These are phyloP conservation scores for Saturnia pavonia DNA, from an alignment of 2,888 invertebrate genomes.

Conservation along the genomic window DNA sequence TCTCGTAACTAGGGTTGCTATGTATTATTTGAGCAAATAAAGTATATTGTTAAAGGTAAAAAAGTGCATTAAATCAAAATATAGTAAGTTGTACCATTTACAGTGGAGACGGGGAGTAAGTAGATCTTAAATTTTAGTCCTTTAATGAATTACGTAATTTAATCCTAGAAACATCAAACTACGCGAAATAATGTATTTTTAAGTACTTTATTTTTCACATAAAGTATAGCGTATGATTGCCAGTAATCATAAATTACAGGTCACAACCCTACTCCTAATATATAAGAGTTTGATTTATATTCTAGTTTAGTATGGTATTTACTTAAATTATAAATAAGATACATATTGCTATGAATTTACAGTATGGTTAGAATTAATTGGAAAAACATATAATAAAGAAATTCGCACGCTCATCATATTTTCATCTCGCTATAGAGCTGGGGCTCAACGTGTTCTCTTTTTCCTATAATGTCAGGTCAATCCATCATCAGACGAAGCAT, in stretches of 20 bases:
- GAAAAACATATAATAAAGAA: neutral
- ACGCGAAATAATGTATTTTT: no score
- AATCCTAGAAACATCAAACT: no score
- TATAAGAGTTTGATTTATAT: neutral
- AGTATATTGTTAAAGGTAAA: no score
- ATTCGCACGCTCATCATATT: neutral
- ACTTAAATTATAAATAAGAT: neutral
- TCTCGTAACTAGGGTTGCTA: conserved; percentile 25
- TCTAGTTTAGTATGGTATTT: neutral
- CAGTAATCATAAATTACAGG: no score
- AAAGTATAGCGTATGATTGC: no score
- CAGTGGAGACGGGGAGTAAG: no score
- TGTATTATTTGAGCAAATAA: no score
- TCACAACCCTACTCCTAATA: neutral
- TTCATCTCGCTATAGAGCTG: neutral
- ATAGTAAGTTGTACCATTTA: no score
- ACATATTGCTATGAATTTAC: neutral
- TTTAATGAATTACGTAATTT: no score
- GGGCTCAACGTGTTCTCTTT: neutral
- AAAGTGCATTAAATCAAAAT: no score
- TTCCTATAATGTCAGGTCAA: neutral
- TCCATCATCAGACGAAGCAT: neutral
- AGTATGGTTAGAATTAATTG: neutral
- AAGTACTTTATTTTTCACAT: no score
- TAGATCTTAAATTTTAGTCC: no score